Base-by-base conservation (phyloP, 1,140 invertebrate species). In the Drosophila nebulosa region DNA sequence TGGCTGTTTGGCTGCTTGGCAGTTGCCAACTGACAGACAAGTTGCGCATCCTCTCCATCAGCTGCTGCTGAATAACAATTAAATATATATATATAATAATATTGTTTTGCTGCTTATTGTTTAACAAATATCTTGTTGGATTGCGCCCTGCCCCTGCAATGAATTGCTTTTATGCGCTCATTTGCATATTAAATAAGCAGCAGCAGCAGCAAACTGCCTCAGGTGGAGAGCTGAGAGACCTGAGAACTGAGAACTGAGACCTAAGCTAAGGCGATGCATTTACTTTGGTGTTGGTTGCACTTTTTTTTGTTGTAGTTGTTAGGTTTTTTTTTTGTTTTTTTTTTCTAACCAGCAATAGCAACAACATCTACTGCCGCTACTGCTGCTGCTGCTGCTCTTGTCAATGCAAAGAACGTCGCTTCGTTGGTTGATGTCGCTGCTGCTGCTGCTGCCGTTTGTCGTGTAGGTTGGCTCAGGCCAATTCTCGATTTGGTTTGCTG, bases 131-230 rank as follows among this genome's bases (percentile, higher is more conserved):
- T 72, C 65, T 26, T 50, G 32, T 26, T 50, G 32, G 61, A 53
- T 60, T n/a, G 32, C 51, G 77, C 78, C 64, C 74, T 88, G 67
- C 59, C 75, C 69, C 71, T 70, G 79, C 75, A 83, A 88, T 88
- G 84, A 83, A 88, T 88, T 75, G 84, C 72, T 80, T 88, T 88
- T 88, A 88, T 88, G 83, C 83, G 84, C 83, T 79, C 84, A 88
- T 88, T 88, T 88, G 83, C 83, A 88, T 88, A 83, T 88, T 89
- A 89, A 88, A 83, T 79, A 88, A 89, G 80, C 77, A 63, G 68
- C 74, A 66, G 18, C 62, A 35, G 65, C 30, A 27, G 52, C 36
- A 39, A 46, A 46, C 66, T 58, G 30, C 52, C 55, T 46, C 61
- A 55, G 30, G 69, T 57, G 24, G 64, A 39, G 32, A 46, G 35